Evolutionary conservation across 2,888 invertebrate genomes (phyloP).

Genomic region (Diplazon laetatorius): DNA sequence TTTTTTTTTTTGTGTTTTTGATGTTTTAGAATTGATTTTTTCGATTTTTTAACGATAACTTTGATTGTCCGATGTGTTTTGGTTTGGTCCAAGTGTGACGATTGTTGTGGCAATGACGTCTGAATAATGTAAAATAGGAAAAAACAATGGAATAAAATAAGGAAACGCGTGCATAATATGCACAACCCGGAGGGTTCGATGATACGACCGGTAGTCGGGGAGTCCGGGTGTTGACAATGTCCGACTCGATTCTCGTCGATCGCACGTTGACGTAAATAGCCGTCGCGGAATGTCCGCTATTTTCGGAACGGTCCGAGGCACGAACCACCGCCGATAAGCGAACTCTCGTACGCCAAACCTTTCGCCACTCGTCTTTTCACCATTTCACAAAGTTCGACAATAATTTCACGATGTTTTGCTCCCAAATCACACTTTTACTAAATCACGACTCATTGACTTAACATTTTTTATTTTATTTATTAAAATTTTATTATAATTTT

Average conservation of each 20-base stretch:
- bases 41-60: no score
- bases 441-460: no score
- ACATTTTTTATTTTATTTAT: no score
- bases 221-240: constrained; percentile 59
- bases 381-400: no score
- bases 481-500: no score
- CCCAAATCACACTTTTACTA: no score
- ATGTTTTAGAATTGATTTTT: constrained; percentile 1
- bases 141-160: background rate
- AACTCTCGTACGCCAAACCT: constrained; percentile 33
- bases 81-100: background rate
- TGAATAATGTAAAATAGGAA: background rate
- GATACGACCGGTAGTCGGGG: constrained; percentile 18
- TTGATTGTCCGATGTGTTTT: background rate
- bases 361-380: no score
- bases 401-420: no score
- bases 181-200: constrained; percentile 35
- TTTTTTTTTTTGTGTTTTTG: constrained; percentile 6
- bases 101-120: no score
- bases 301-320: constrained; percentile 66
- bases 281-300: constrained; percentile 72
- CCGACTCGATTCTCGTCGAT: constrained; percentile 63
- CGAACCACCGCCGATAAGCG: constrained; percentile 65
- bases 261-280: constrained; percentile 69
- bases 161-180: background rate